Evolutionary conservation across 2,888 invertebrate genomes (phyloP), one percentile per base, ranked within the genome.

Genomic region (Diaprepes abbreviatus): DNA sequence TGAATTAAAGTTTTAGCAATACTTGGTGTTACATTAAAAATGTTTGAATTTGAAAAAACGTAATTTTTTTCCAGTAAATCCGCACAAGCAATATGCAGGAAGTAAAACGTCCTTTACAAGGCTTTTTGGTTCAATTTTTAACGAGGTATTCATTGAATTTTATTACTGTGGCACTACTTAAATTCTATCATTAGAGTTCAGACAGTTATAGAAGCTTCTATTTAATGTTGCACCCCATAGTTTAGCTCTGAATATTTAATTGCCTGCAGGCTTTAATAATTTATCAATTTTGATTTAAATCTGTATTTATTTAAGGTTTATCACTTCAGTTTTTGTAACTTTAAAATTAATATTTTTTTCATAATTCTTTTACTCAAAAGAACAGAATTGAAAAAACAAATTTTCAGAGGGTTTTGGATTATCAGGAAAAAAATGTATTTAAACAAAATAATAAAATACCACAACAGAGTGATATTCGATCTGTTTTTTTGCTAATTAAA

Each of bases 81-180:
- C 21, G 45, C 48, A 9, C 71, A 75, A 75, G 68, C 70, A 77
- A 69, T 63, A 77, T 78, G 78, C 74, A 75, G 74, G 74, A 76
- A 78, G 74, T 60, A 66, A 69, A 66, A 73, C 75, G 73, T 73
- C 74, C 72, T 70, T 66, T 75, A 65, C 73, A 70, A 72, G 69
- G 70, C 65, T 72, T 73, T 71, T 72, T 70, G 73, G 73, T 76
- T 66, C 59, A 73, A 65, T 71, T 72, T 75, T 74, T 69, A 66
- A 74, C 76, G 74, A 76, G 77, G 79, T 79, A 64, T 64, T 64
- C 43, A 50, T 36, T 21, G 21, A 35, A 17, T 21, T 57, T 21
- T 50, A 24, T 57, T 57, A 24, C 68, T 74, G 74, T 73, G 67
- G 40, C 5, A 38, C 12, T 48, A 19, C 3, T 28, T 24, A 14